Conservation (phyloP, 2,797 vertebrate species). For the Muraenolepis orangiensis region DNA sequence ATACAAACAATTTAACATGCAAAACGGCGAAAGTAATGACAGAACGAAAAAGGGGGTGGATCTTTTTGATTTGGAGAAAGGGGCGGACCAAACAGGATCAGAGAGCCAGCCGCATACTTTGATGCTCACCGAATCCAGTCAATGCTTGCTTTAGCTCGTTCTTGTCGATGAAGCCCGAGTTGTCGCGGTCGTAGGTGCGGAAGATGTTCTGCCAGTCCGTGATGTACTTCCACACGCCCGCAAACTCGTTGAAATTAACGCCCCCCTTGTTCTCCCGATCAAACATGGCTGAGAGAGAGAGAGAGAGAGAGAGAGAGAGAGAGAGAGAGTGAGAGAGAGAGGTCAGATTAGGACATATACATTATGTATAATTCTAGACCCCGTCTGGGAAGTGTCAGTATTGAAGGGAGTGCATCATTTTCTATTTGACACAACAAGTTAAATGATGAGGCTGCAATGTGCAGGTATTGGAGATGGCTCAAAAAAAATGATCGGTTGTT, state of each 20-base stretch:
- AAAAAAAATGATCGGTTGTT: background rate
- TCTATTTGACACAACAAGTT: background rate
- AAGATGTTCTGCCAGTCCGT: slow-evolving; percentile 99
- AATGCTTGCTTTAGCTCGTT: slow-evolving; percentile 96
- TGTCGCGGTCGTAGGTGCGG: slow-evolving; percentile 94
- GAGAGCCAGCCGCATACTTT: slow-evolving; percentile 31
- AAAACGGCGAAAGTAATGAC: background rate
- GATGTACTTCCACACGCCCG: slow-evolving; percentile 98
- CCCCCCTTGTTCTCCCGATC: slow-evolving; percentile 97
- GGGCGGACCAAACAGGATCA: background rate
- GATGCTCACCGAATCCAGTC: slow-evolving; percentile 92
- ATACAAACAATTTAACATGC: background rate
- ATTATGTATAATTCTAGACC: background rate
- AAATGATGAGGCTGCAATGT: too few relatives aligned
- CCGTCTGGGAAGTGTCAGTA: background rate
- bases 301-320: background rate
- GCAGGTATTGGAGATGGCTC: too few relatives aligned
- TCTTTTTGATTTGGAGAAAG: slow-evolving; percentile 15
- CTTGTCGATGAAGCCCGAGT: slow-evolving; percentile 97
- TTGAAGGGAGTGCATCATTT: background rate
- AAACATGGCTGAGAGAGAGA: slow-evolving; percentile 86
- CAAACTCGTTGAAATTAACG: slow-evolving; percentile 96
- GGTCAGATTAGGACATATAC: too few relatives aligned
- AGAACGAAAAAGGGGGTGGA: background rate
- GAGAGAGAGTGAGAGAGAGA: background rate